These are phyloP conservation scores for Actinostola sp. DNA, from an alignment of 92 coral and sea anemone species.

Conservation along the genomic window DNA sequence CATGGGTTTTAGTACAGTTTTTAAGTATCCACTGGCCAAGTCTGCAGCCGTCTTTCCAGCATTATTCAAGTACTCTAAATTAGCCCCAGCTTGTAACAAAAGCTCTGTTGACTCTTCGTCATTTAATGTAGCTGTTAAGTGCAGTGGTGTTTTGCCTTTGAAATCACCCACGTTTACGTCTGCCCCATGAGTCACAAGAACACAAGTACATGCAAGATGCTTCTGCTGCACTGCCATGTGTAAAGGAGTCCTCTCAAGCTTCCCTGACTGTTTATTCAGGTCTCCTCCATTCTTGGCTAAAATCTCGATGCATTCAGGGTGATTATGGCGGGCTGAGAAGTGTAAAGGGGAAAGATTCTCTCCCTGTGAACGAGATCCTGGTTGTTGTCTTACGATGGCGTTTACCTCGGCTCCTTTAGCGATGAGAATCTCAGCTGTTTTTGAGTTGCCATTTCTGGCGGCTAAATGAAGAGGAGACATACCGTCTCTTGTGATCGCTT, in stretches of 20 bases:
- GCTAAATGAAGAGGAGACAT: slow-evolving; percentile 74
- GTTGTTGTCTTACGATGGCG: slow-evolving; percentile 29
- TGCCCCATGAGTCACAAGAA: slow-evolving; percentile 41
- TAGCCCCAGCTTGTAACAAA: slow-evolving; percentile 60
- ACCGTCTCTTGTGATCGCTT: slow-evolving; percentile 63
- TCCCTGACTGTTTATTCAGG: slow-evolving; percentile 39
- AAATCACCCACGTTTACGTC: slow-evolving; percentile 31
- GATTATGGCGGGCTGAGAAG: slow-evolving; percentile 71
- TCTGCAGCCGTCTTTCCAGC: slow-evolving; percentile 42
- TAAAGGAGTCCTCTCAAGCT: slow-evolving; percentile 37
- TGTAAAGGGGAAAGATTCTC: slow-evolving; percentile 64
- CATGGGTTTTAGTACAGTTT: slow-evolving; percentile 29
- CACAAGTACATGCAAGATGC: slow-evolving; percentile 40
- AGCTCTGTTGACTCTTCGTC: slow-evolving; percentile 40
- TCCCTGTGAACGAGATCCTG: slow-evolving; percentile 30
- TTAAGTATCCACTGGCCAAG: slow-evolving; percentile 24
- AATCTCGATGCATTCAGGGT: slow-evolving; percentile 53
- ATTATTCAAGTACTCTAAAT: slow-evolving; percentile 29
- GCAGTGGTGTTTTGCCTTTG: slow-evolving; percentile 58
- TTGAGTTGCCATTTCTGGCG: slow-evolving; percentile 54
- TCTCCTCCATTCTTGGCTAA: slow-evolving; percentile 47
- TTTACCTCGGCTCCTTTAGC: slow-evolving; percentile 51
- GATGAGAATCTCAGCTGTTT: slow-evolving; percentile 52
- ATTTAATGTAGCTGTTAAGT: slow-evolving; percentile 38
- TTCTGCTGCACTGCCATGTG: slow-evolving; percentile 49